Evolutionary conservation across 2,888 invertebrate species (phyloP).

Genomic region (Acrocyrtus sp.): DNA sequence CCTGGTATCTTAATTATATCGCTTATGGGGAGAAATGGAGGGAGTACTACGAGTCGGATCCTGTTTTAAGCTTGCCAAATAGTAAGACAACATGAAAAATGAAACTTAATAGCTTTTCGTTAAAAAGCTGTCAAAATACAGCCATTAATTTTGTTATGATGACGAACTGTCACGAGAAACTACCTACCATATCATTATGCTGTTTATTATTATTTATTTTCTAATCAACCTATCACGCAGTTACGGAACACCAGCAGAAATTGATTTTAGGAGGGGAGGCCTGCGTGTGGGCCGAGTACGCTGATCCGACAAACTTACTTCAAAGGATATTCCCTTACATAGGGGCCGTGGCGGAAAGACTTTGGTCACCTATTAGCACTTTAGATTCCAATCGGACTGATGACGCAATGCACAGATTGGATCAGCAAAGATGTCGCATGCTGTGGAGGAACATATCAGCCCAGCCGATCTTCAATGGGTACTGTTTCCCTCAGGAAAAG

Average conservation of each 20-base stretch:
- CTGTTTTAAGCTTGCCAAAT: constrained; percentile 65
- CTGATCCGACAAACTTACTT: constrained; percentile 75
- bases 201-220: no score
- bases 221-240: constrained; percentile 23
- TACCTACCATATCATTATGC: no score
- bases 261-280: constrained; percentile 89
- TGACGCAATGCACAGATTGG: constrained; percentile 73
- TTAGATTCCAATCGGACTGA: constrained; percentile 64
- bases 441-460: constrained; percentile 75
- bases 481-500: constrained; percentile 55
- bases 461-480: constrained; percentile 69
- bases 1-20: constrained; percentile 89
- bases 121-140: no score
- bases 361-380: constrained; percentile 74
- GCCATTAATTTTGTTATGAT: no score
- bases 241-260: constrained; percentile 67
- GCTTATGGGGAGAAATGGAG: constrained; percentile 76
- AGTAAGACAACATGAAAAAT: constrained; percentile 32
- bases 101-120: no score
- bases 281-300: constrained; percentile 91
- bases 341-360: constrained; percentile 83
- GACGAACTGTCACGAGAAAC: no score
- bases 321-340: constrained; percentile 84
- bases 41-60: constrained; percentile 78
- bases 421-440: constrained; percentile 80